phyloP scores from a whole-genome alignment of 2,113 vertebrate genomes.

The Halcyon senegalensis region DNA sequence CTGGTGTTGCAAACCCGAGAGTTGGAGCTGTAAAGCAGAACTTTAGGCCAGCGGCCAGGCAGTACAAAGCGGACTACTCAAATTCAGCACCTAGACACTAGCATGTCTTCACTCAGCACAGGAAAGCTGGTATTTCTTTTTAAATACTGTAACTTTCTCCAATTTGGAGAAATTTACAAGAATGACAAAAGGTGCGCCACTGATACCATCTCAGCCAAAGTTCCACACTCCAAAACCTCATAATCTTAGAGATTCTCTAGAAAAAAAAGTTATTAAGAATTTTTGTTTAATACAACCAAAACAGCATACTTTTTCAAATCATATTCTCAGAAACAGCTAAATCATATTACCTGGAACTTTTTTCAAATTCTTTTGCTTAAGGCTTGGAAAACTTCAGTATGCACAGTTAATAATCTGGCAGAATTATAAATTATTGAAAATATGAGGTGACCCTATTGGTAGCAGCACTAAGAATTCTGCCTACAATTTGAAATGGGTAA shows the following conservation, averaged over 20 bases:
- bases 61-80: background rate
- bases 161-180: background rate
- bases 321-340: background rate
- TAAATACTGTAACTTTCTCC: background rate
- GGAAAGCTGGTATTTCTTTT: background rate
- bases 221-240: background rate
- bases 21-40: background rate
- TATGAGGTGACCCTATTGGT: background rate
- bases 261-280: background rate
- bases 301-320: background rate
- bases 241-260: background rate
- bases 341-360: background rate
- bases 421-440: background rate
- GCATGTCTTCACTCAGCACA: fast-evolving
- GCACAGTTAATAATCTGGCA: background rate
- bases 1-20: background rate
- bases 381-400: background rate
- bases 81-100: fast-evolving
- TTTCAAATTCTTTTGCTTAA: background rate
- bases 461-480: background rate
- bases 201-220: background rate
- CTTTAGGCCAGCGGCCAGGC: background rate
- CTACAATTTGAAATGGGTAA: background rate
- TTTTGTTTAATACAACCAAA: background rate
- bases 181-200: background rate